Conservation (phyloP, 2,113 vertebrate genomes). For the Pelobates fuscus region DNA sequence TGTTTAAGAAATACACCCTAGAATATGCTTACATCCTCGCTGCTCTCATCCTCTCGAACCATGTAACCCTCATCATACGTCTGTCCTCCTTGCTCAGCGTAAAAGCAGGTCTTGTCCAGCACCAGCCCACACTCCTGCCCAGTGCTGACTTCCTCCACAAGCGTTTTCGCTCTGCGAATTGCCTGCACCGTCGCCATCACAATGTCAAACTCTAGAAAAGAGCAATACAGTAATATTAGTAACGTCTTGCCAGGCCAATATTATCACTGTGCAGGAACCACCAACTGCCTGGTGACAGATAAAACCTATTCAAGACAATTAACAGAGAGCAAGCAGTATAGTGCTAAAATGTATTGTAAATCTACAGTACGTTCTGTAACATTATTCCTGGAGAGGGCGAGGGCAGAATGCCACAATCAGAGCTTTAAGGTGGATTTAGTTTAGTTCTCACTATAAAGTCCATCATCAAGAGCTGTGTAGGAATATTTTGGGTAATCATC, state of each 20-base stretch:
- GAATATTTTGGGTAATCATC: slow-evolving; percentile 87
- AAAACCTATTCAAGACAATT: no score
- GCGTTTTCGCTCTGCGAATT: slow-evolving; percentile 85
- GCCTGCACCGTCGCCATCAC: slow-evolving; percentile 80
- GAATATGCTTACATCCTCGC: slow-evolving; percentile 79
- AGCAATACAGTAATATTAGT: slow-evolving; percentile 7
- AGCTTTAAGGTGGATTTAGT: no score
- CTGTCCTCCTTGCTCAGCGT: slow-evolving; percentile 96
- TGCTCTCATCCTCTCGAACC: slow-evolving; percentile 79
- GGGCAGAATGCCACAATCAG: no score
- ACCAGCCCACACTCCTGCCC: slow-evolving; percentile 93
- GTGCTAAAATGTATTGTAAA: no score
- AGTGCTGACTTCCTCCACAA: slow-evolving; percentile 83
- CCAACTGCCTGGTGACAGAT: no score
- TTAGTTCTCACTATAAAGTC: slow-evolving; percentile 68
- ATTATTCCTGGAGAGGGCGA: no score
- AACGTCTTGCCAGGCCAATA: no score
- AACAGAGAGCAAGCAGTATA: no score
- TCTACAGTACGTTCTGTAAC: no score
- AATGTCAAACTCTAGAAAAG: slow-evolving; percentile 75
- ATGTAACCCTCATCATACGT: slow-evolving; percentile 93
- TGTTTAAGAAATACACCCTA: no score
- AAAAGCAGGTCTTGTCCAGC: slow-evolving; percentile 91
- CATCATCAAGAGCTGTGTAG: slow-evolving; percentile 69
- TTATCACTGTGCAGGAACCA: no score